phyloP scores from a whole-genome alignment of 2,113 vertebrate genomes.

The Oncorhynchus clarkii region DNA sequence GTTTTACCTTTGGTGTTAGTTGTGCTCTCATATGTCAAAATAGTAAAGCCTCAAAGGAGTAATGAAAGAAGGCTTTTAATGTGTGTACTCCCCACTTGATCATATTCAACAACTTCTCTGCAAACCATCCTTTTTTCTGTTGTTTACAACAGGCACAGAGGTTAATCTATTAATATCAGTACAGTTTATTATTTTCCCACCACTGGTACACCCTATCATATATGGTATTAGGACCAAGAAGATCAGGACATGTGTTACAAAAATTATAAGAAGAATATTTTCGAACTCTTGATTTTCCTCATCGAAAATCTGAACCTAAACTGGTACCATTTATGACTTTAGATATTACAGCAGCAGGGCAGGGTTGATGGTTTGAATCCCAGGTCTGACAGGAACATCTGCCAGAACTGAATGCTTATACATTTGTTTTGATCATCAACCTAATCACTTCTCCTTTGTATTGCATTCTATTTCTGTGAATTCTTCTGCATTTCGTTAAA shows the following conservation, averaged over 20 bases:
- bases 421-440: too few relatives aligned
- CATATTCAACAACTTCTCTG: conserved; percentile 52
- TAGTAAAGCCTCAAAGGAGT: conserved; percentile 45
- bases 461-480: too few relatives aligned
- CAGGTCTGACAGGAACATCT: too few relatives aligned
- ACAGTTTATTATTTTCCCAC: conserved; percentile 53
- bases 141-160: conserved; percentile 49
- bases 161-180: conserved; percentile 45
- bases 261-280: conserved; percentile 31
- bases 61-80: conserved; percentile 44
- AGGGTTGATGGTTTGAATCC: too few relatives aligned
- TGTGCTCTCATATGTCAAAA: conserved; percentile 49
- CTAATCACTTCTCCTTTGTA: too few relatives aligned
- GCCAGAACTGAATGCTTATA: too few relatives aligned
- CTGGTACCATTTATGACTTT: not conserved
- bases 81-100: conserved; percentile 54
- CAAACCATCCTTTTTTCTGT: conserved; percentile 48
- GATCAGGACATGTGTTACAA: conserved; percentile 43
- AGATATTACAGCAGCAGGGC: too few relatives aligned
- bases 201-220: conserved; percentile 53
- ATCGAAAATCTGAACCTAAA: conserved; percentile 6
- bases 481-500: too few relatives aligned
- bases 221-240: conserved; percentile 53
- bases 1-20: conserved; percentile 46
- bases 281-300: conserved; percentile 3